Evolutionary conservation across 2,888 invertebrate genomes (phyloP).

Genomic region (Spisula subtruncata): DNA sequence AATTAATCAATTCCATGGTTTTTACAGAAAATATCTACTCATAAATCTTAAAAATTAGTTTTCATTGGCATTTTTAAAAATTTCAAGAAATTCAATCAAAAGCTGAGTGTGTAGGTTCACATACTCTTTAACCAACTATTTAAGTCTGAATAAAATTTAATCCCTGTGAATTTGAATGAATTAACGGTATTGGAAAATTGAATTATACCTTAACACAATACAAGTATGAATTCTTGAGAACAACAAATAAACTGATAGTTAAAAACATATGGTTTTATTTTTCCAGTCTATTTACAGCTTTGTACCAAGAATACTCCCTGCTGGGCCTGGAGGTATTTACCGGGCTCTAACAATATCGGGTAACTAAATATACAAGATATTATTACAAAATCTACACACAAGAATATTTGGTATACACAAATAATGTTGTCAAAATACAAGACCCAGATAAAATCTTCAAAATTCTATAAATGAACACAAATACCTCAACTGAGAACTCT

Average conservation of each 20-base stretch:
- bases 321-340: background rate
- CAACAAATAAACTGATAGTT: background rate
- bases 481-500: background rate
- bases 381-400: conserved; percentile 10
- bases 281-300: background rate
- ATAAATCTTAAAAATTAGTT: too few species aligned
- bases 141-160: too few species aligned
- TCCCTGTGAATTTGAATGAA: too few species aligned
- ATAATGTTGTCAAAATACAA: conserved; percentile 16
- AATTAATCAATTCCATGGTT: too few species aligned
- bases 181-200: too few species aligned
- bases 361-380: background rate
- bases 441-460: background rate
- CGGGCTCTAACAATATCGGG: background rate
- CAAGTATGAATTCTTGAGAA: background rate
- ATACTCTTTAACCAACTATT: too few species aligned
- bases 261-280: background rate
- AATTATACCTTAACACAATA: too few species aligned
- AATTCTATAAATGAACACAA: background rate
- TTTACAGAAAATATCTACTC: too few species aligned
- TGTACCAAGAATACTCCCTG: background rate
- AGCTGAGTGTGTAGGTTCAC: too few species aligned
- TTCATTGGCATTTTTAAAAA: too few species aligned
- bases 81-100: too few species aligned
- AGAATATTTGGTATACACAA: background rate